Base-by-base conservation (phyloP, 2,113 vertebrate genomes). In the Ictidomys tridecemlineatus region DNA sequence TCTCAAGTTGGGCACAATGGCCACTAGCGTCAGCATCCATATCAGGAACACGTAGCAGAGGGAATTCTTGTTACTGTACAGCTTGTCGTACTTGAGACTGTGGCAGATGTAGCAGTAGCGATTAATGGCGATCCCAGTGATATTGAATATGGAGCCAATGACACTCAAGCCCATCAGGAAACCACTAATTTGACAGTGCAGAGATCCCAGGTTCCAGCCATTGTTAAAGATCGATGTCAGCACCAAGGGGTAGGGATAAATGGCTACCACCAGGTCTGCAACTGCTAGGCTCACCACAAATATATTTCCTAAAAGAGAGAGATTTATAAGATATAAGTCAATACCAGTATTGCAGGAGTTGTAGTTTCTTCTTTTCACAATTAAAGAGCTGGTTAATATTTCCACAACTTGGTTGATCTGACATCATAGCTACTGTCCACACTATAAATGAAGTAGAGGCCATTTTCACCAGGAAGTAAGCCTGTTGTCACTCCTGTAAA, bases 51-150 rank as follows among this genome's bases (percentile, higher is more conserved):
- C 99, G 1, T 99, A 99, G 98, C 99, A 99, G 76, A 99, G 96
- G 0, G 99, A 99, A 97, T 99, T 99, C 97, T 98, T 99, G 98
- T 99, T 98, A 8, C 99, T 99, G 98, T 99, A 99, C 56, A 99
- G 98, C 94, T 98, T 99, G 97, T 99, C 99, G 0, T 99, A 99
- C 97, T 99, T 99, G 97, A 99, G 99, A 92, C 99, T 99, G 98
- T 99, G 99, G 98, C 99, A 99, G 98, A 99, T 99, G 94, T 99
- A 99, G 97, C 99, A 99, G 97, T 99, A 99, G 30, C 99, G 99
- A 97, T 99, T 99, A 94, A 99, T 98, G 95, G 99, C 99, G 17
- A 99, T 99, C 96, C 99, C 99, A 0, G 99, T 99, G 98, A 99
- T 99, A 97, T 99, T 99, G 98, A 99, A 99, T 97, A 99, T 99